Conservation (phyloP, 2,888 invertebrate species). For the Pammene fasciana region DNA sequence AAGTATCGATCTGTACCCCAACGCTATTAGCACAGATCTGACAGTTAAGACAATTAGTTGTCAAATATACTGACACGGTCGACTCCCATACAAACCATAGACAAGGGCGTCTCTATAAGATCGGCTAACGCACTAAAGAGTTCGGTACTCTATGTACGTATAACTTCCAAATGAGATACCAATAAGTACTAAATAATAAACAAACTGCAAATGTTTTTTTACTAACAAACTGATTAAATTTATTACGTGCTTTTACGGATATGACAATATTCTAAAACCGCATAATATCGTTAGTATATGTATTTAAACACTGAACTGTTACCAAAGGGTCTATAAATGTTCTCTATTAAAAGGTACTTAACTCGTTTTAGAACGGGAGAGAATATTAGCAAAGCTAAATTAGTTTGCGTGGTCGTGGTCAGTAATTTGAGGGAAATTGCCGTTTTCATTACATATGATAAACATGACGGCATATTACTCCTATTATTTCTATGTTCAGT, state of each 20-base stretch:
- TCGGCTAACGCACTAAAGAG: no score
- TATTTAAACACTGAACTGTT: no score
- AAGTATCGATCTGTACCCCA: no score
- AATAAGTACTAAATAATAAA: not conserved
- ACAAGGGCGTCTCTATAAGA: no score
- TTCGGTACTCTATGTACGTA: not conserved
- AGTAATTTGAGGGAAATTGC: conserved; percentile 15
- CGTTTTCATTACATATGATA: conserved; percentile 18
- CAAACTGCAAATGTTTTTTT: not conserved
- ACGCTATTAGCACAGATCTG: no score
- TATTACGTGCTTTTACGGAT: not conserved
- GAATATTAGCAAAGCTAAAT: conserved; percentile 15
- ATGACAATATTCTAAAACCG: not conserved
- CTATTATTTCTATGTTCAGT: conserved; percentile 10
- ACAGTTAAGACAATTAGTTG: no score
- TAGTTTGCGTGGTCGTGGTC: conserved; percentile 25
- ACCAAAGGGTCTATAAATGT: no score
- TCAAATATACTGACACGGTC: no score
- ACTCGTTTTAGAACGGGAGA: no score
- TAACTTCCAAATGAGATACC: not conserved
- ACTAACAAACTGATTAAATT: not conserved
- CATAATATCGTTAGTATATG: not conserved
- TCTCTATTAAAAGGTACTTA: no score
- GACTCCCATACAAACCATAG: no score
- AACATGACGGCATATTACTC: conserved; percentile 7